Percentiles rank a stretch among this genome's conserved stretches.
Evolutionary conservation across 1,140 invertebrate species (phyloP).

Genomic region (Macrocentrus cingulum): DNA sequence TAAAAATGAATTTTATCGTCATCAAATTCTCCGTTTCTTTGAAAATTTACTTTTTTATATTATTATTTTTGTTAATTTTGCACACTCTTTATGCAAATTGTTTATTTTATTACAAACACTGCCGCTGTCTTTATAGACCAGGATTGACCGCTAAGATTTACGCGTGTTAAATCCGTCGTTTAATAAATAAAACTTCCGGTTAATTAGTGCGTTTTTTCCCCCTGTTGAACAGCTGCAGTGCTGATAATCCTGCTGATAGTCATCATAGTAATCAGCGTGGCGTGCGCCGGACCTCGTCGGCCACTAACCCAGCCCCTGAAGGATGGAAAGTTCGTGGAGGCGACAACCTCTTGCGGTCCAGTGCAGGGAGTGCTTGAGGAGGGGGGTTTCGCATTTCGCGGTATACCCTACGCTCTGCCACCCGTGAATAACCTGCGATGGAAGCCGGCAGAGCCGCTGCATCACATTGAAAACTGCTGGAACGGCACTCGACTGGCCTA

Average conservation of each 20-base stretch:
- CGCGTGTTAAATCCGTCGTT: too few relatives aligned
- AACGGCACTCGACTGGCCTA: slow-evolving; percentile 72
- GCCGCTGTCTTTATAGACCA: too few relatives aligned
- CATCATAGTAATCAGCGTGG: slow-evolving; percentile 68
- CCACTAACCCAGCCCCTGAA: slow-evolving; percentile 60
- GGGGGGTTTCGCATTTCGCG: slow-evolving; percentile 76
- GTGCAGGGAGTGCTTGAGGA: slow-evolving; percentile 78
- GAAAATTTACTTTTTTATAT: too few relatives aligned
- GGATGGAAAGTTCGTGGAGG: slow-evolving; percentile 70
- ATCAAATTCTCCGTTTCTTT: too few relatives aligned
- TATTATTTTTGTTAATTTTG: too few relatives aligned
- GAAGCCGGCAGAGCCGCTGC: slow-evolving; percentile 68
- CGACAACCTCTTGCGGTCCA: slow-evolving; percentile 75
- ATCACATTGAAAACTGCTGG: slow-evolving; percentile 76
- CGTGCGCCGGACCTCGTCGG: slow-evolving; percentile 58
- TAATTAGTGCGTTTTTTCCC: slow-evolving; percentile 8
- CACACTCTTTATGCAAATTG: too few relatives aligned
- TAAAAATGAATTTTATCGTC: too few relatives aligned
- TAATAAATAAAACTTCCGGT: not conserved
- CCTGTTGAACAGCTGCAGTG: slow-evolving; percentile 34
- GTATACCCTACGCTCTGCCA: slow-evolving; percentile 83
- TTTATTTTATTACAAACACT: too few relatives aligned
- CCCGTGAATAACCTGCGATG: slow-evolving; percentile 73
- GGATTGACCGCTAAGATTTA: too few relatives aligned
- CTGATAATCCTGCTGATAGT: slow-evolving; percentile 66